Percentiles rank a stretch among this genome's conserved stretches.
Evolutionary conservation across 2,888 invertebrate species (phyloP).

Genomic region (Pristionchus exspectatus): DNA sequence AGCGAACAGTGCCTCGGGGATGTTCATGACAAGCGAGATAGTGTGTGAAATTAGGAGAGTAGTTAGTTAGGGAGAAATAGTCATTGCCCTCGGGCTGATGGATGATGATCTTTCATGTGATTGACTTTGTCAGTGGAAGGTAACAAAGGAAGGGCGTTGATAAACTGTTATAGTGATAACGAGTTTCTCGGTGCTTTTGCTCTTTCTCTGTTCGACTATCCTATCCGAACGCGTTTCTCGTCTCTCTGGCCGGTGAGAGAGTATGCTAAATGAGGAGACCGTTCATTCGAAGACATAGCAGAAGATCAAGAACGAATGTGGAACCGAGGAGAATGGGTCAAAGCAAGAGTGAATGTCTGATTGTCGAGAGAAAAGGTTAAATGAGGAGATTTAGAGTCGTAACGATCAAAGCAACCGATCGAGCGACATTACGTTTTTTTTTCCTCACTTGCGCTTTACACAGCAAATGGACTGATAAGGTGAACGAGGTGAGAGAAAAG

Average conservation of each 20-base stretch:
- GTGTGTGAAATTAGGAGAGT: not conserved
- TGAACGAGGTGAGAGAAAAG: not conserved
- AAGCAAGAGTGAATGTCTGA: not conserved
- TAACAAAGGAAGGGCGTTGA: not conserved
- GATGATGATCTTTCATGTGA: not conserved
- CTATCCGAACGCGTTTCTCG: too few relatives aligned
- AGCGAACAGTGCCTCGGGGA: not conserved
- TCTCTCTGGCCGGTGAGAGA: too few relatives aligned
- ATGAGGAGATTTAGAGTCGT: not conserved
- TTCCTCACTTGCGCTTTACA: slow-evolving; percentile 3
- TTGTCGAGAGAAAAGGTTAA: not conserved
- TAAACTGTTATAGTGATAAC: not conserved
- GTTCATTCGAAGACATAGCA: too few relatives aligned
- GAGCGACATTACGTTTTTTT: not conserved
- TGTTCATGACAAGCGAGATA: too few relatives aligned
- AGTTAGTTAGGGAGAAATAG: not conserved
- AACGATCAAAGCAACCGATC: not conserved
- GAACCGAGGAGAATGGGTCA: not conserved
- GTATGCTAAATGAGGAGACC: too few relatives aligned
- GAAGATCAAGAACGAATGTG: not conserved
- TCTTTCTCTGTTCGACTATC: too few relatives aligned
- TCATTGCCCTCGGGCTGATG: not conserved
- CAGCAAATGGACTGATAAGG: not conserved
- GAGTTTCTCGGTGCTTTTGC: not conserved
- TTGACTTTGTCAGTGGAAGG: not conserved